Conservation (phyloP, 2,113 vertebrate species). For the Apodemus speciosus region DNA sequence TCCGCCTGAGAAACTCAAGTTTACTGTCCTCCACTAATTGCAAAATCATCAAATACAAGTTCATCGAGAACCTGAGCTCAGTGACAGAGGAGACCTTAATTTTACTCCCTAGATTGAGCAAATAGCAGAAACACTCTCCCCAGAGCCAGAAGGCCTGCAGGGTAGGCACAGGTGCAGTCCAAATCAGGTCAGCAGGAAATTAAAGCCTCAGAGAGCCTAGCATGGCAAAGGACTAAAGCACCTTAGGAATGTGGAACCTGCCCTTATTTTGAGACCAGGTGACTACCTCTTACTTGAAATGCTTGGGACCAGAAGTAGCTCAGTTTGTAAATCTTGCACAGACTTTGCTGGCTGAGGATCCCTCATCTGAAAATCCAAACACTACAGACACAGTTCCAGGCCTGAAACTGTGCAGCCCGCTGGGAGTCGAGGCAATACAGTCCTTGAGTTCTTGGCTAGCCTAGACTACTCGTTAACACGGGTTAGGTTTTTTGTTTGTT, state of each 20-base stretch:
- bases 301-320: background rate
- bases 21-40: background rate
- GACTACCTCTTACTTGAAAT: background rate
- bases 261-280: background rate
- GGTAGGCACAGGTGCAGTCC: background rate
- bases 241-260: background rate
- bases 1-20: background rate
- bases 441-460: background rate
- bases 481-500: background rate
- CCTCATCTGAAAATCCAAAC: background rate
- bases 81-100: background rate
- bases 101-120: background rate
- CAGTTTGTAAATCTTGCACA: background rate
- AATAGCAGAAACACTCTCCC: background rate
- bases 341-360: background rate
- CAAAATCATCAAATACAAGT: slow-evolving; percentile 33
- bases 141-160: background rate
- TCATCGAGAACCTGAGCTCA: background rate
- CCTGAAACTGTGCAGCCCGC: background rate
- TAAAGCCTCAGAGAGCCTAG: background rate
- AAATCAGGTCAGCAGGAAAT: background rate
- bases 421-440: background rate
- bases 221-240: background rate
- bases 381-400: background rate
- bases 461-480: background rate